Conservation (phyloP, 2,797 vertebrate species). For the Cetoscarus ocellatus region DNA sequence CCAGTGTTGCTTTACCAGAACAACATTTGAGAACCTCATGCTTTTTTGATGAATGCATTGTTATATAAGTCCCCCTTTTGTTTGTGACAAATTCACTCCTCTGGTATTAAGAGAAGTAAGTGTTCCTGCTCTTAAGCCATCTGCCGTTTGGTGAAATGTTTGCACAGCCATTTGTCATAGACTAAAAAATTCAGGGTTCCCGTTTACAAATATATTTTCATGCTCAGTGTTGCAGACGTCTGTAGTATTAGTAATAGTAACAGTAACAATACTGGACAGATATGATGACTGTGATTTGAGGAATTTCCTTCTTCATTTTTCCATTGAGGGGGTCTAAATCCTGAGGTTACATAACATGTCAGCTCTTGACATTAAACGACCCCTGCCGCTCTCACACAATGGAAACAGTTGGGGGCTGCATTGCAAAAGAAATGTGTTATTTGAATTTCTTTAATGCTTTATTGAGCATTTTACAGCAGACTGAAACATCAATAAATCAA, state of each 20-base stretch:
- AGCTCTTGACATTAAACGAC: constrained; percentile 53
- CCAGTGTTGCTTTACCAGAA: no score
- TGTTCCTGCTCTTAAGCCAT: not conserved
- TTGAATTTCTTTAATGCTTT: not conserved
- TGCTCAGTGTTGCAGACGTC: not conserved
- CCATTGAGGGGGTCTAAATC: constrained; percentile 50
- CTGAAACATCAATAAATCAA: constrained; percentile 15
- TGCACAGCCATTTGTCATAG: not conserved
- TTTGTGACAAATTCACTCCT: no score
- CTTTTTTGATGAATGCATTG: no score
- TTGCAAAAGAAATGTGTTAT: not conserved
- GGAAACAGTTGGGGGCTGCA: constrained; percentile 31
- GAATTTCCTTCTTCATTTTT: constrained; percentile 59
- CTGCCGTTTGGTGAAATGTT: not conserved
- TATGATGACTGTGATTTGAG: constrained; percentile 32
- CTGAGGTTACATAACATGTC: constrained; percentile 57
- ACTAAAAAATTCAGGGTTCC: not conserved
- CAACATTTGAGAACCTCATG: no score
- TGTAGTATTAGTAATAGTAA: constrained; percentile 4
- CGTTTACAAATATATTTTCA: not conserved
- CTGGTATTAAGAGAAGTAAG: no score
- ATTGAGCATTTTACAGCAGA: constrained; percentile 9
- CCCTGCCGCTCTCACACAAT: constrained; percentile 48
- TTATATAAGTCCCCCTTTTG: no score
- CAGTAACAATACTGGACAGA: constrained; percentile 18